Base-by-base conservation (phyloP, 2,888 invertebrate species). In the Priocnemis perturbator region DNA sequence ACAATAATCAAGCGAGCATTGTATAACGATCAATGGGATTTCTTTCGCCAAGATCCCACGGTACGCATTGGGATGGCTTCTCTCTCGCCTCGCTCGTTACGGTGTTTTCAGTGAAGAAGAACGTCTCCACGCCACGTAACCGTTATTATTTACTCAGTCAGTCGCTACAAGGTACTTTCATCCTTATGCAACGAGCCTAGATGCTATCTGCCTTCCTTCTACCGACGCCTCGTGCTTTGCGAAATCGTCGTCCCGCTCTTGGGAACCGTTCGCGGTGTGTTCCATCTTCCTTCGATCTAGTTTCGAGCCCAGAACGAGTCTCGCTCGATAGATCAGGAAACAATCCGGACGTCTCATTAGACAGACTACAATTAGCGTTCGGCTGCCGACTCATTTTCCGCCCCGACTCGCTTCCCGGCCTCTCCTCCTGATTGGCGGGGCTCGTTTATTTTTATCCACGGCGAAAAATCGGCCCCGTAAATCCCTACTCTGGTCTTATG, bases 121-220 rank as follows among this genome's bases (percentile, higher is more conserved):
- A 67, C 69, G 73, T 79, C 81, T 77, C 72, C 73, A 72, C 76
- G 80, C 81, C 82, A 83, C 82, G 87, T 84, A 86, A 87, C 87
- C 83, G 87, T 87, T 87, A 87, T 87, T 87, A 88, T 87, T 87
- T 87, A 84, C 85, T 85, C 85, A 85, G 83, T 85, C 85, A 80
- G 81, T 86, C 82, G 83, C 81, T 83, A 77, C 80, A 74, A 77
- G 80, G 78, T 83, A 86, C 86, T 87, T 86, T 87, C 86, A 86
- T 86, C 84, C 86, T 88, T 87, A 86, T 85, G 87, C 86, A 88
- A 88, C 81, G 74, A 76, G 74, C 64, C 71, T 64, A 76, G 84
- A 85, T 84, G 76, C 69, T 83, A 83, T 85, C 84, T 82, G 65
- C 69, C 69, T 73, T 74, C 77, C 81, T 78, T 74, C 71, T 72